Evolutionary conservation across 2,797 vertebrate species (phyloP).

Genomic region (Pelodytes ibericus): DNA sequence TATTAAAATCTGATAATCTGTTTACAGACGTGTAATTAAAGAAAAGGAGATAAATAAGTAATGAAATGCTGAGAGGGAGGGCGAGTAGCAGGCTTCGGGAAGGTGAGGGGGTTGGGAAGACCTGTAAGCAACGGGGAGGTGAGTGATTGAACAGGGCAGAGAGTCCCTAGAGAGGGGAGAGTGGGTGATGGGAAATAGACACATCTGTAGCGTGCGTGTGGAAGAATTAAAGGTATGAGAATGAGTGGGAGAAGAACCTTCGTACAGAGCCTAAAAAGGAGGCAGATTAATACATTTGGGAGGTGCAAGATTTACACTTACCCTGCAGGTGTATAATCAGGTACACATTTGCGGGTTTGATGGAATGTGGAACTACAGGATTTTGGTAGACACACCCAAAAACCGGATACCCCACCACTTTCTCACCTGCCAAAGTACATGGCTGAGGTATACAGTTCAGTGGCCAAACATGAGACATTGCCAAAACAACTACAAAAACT

Average conservation of each 20-base stretch:
- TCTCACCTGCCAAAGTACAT: neutral
- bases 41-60: neutral
- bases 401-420: constrained; percentile 17
- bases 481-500: no score
- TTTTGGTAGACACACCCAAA: neutral
- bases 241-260: neutral
- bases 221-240: no score
- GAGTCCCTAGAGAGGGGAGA: neutral
- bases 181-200: neutral
- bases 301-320: neutral
- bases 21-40: constrained; percentile 39
- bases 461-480: no score
- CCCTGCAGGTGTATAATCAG: neutral
- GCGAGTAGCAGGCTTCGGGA: neutral
- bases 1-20: constrained; percentile 40
- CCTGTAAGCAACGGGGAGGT: no score
- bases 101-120: constrained; percentile 2
- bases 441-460: no score
- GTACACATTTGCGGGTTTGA: neutral
- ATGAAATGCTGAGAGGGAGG: neutral
- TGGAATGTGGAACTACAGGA: constrained; percentile 17
- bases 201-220: neutral
- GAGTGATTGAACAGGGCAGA: neutral
- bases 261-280: neutral
- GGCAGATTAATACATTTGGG: neutral